Conservation (phyloP, 2,113 vertebrate species). For the Rhombomys opimus region DNA sequence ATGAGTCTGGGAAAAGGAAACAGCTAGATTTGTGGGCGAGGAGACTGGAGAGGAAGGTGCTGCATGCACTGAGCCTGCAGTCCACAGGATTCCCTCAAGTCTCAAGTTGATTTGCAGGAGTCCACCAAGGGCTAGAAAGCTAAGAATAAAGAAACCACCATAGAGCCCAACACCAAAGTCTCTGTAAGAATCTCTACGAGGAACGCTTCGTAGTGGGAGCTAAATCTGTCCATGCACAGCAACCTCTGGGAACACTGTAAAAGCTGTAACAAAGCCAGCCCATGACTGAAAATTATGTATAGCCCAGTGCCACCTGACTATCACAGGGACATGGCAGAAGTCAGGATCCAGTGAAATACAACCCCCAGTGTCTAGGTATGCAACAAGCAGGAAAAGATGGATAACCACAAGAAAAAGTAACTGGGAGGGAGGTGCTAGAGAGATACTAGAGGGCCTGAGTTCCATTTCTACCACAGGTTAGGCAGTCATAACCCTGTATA, state of each 20-base stretch:
- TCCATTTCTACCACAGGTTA: not conserved
- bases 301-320: not conserved
- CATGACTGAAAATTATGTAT: not conserved
- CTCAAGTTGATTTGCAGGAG: not conserved
- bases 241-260: not conserved
- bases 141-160: not conserved
- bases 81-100: not conserved
- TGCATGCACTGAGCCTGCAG: not conserved
- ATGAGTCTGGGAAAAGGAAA: not conserved
- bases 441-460: not conserved
- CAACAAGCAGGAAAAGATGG: not conserved
- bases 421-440: not conserved
- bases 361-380: not conserved
- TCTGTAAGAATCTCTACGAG: not conserved
- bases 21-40: not conserved
- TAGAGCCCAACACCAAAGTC: not conserved
- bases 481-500: not conserved
- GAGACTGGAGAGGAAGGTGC: not conserved
- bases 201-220: not conserved
- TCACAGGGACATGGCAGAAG: not conserved
- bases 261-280: not conserved
- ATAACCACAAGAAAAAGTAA: not conserved
- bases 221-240: not conserved
- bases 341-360: conserved; percentile 5
- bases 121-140: not conserved